A percentile compares a stretch with the other conserved stretches of the same genome.
Conservation (phyloP, 1,140 invertebrate genomes). For the Brachionus calyciflorus region DNA sequence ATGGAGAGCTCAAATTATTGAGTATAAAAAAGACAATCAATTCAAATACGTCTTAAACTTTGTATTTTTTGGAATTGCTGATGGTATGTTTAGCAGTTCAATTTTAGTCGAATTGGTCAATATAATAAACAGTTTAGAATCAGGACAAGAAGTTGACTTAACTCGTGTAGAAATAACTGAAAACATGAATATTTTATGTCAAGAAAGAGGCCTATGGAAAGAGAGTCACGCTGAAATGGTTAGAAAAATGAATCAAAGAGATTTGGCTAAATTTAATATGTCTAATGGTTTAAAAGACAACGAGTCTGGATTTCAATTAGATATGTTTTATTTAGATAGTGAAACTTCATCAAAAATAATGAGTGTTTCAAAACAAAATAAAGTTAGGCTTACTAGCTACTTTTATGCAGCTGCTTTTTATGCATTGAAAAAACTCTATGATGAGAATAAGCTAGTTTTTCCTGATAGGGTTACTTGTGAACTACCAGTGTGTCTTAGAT, state of each 20-base stretch:
- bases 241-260: conserved; percentile 16
- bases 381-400: neutral
- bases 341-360: neutral
- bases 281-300: neutral
- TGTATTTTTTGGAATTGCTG: neutral
- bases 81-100: conserved; percentile 15
- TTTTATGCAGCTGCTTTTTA: conserved; percentile 28
- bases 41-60: conserved; percentile 23
- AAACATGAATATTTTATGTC: conserved; percentile 17
- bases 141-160: neutral
- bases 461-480: neutral
- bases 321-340: neutral
- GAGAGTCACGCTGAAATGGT: neutral
- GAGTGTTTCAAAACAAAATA: neutral
- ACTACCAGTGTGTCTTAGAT: neutral
- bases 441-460: conserved; percentile 10
- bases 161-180: neutral
- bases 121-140: neutral
- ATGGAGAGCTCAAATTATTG: conserved; percentile 21
- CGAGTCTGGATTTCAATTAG: conserved; percentile 1
- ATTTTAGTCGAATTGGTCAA: neutral
- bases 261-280: conserved; percentile 11
- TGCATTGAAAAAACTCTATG: conserved; percentile 14
- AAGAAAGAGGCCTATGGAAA: conserved; percentile 8
- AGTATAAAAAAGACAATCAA: neutral